Evolutionary conservation across 2,888 invertebrate species (phyloP).

Genomic region (Thelaira solivaga): DNA sequence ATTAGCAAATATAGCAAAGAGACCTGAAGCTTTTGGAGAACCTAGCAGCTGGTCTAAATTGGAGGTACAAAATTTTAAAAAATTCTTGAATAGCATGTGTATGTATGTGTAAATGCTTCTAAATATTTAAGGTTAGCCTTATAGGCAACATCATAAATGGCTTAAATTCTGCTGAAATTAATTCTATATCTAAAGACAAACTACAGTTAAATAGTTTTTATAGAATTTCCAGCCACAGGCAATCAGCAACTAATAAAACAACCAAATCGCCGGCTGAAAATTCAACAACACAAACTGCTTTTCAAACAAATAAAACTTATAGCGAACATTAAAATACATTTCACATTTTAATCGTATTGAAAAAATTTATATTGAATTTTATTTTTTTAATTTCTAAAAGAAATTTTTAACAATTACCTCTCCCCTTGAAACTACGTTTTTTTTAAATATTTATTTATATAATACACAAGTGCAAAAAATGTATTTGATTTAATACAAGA

Average conservation of each 20-base stretch:
- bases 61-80: conserved; percentile 63
- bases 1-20: conserved; percentile 78
- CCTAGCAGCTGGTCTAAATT: conserved; percentile 76
- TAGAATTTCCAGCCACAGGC: conserved; percentile 32
- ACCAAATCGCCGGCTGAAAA: not conserved
- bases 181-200: conserved; percentile 64
- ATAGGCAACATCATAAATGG: conserved; percentile 78
- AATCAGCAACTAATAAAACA: conserved; percentile 8
- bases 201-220: conserved; percentile 65
- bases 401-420: not conserved
- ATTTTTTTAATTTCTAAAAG: not conserved
- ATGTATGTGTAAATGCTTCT: too few species aligned
- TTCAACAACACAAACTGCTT: not conserved
- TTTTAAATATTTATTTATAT: too few species aligned
- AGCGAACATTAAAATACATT: not conserved
- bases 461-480: too few species aligned
- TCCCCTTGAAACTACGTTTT: not conserved
- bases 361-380: too few species aligned
- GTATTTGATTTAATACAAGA: too few species aligned
- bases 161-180: conserved; percentile 68
- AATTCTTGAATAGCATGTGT: not conserved
- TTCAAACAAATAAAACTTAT: not conserved
- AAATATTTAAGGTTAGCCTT: conserved; percentile 67
- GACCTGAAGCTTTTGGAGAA: conserved; percentile 77
- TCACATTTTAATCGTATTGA: too few species aligned